Evolutionary conservation across 37 sponge, comb jelly and placozoan species (phyloP).

Genomic region (Petrosia ficiformis): DNA sequence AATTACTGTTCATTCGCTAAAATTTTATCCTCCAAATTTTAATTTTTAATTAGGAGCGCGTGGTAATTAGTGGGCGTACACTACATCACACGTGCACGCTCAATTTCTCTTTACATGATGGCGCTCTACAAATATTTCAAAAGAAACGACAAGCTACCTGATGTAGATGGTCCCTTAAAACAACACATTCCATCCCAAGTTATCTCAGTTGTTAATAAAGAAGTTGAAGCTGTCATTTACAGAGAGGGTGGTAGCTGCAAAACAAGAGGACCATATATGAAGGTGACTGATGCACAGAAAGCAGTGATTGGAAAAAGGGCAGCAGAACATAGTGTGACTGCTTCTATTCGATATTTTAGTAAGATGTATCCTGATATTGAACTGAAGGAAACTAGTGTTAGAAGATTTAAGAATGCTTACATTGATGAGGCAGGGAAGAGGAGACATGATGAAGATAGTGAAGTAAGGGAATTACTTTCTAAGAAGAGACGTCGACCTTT

Average conservation of each 20-base stretch:
- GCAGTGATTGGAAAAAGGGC: neutral
- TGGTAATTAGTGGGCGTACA: neutral
- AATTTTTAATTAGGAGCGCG: neutral
- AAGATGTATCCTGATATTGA: neutral
- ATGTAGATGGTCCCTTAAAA: neutral
- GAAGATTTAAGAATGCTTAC: neutral
- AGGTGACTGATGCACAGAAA: neutral
- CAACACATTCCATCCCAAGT: neutral
- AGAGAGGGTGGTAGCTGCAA: neutral
- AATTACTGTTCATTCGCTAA: neutral
- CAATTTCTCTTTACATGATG: neutral
- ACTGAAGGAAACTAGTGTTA: neutral
- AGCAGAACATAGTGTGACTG: neutral
- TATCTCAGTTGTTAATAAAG: neutral
- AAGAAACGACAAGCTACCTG: neutral
- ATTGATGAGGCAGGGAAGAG: neutral
- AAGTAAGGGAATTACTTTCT: neutral
- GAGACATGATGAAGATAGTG: neutral
- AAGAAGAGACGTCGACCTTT: neutral
- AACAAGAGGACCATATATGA: neutral
- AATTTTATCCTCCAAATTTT: neutral
- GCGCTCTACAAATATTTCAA: neutral
- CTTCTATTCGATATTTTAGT: neutral
- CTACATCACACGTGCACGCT: neutral
- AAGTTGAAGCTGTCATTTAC: too few relatives aligned